Base-by-base conservation (phyloP, 2,113 vertebrate species). In the Gambusia holbrooki region DNA sequence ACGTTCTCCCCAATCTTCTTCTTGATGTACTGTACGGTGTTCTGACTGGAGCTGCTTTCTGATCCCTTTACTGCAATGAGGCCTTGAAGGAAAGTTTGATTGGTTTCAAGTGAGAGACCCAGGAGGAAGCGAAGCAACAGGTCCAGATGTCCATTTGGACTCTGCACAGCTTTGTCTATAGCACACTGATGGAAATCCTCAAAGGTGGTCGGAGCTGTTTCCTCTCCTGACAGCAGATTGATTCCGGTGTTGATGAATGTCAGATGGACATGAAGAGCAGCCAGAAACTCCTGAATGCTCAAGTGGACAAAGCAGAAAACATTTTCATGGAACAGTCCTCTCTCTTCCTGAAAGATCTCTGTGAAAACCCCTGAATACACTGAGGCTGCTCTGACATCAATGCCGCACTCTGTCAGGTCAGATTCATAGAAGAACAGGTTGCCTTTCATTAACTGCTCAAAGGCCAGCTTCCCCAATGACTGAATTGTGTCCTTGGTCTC, bases 231-330 rank as follows among this genome's bases (percentile, higher is more conserved):
- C 70, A 87, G 12, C 33, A 80, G 22, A 28, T 82, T 87, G 62
- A 71, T 4, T 1, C 73, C 82, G 66, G 79, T 74, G 22, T 62
- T 82, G 29, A 30, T 69, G 67, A 84, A 87, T 0, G 66, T 79
- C 69, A 42, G 76, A 77, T 87, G 82, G 28, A 84, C 85, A 40
- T 87, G 58, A 79, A 87, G 79, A 82, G 85, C 82, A 80, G 85
- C 85, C 66, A 87, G 70, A 77, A 87, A 87, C 79, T 87, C 85
- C 48, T 87, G 85, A 66, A 87, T 62, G 22, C 85, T 84, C 76
- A 84, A 76, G 61, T 87, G 85, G 66, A 87, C 22, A 15, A 87
- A 87, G 69, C 73, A 69, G 73, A 79, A 42, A 1, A 42, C 76
- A 13, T 79, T 63, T 65, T 60, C 79, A 30, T 76, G 7, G 7